These are phyloP conservation scores for Paramuricea clavata DNA, from an alignment of 92 coral and sea anemone species.

Conservation along the genomic window DNA sequence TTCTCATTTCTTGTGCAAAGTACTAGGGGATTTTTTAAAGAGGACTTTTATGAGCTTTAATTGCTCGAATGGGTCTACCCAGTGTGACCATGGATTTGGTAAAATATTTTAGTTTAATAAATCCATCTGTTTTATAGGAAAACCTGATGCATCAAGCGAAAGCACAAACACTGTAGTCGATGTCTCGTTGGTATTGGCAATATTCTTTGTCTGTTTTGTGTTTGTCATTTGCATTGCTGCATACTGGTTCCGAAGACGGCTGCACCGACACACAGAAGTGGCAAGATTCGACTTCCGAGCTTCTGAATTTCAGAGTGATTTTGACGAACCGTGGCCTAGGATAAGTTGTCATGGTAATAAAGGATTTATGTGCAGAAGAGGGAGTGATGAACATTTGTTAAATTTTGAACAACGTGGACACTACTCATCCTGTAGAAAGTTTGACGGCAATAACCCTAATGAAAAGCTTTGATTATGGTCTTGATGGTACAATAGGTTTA, in stretches of 20 bases:
- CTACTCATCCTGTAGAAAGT: background rate
- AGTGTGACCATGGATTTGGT: no score
- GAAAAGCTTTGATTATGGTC: background rate
- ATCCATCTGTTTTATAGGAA: slow-evolving; percentile 23
- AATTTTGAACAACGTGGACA: background rate
- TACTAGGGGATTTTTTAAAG: no score
- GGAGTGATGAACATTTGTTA: background rate
- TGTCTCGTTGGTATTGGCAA: slow-evolving; percentile 56
- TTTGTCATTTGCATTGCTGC: slow-evolving; percentile 52
- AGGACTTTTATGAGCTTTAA: no score
- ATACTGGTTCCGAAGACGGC: slow-evolving; percentile 57
- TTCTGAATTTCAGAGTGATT: slow-evolving; percentile 73
- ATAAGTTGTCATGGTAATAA: background rate
- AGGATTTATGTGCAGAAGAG: slow-evolving; percentile 7
- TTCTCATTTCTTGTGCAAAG: no score
- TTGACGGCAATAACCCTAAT: background rate
- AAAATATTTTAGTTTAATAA: background rate
- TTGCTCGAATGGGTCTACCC: no score
- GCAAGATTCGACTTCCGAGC: slow-evolving; percentile 96
- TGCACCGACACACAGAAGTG: slow-evolving; percentile 70
- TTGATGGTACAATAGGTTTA: background rate
- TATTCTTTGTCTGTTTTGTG: slow-evolving; percentile 35
- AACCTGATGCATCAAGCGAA: slow-evolving; percentile 23
- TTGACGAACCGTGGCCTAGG: background rate
- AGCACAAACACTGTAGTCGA: slow-evolving; percentile 29